Conservation (phyloP, 2,113 vertebrate genomes). For the Vulpes lagopus region DNA sequence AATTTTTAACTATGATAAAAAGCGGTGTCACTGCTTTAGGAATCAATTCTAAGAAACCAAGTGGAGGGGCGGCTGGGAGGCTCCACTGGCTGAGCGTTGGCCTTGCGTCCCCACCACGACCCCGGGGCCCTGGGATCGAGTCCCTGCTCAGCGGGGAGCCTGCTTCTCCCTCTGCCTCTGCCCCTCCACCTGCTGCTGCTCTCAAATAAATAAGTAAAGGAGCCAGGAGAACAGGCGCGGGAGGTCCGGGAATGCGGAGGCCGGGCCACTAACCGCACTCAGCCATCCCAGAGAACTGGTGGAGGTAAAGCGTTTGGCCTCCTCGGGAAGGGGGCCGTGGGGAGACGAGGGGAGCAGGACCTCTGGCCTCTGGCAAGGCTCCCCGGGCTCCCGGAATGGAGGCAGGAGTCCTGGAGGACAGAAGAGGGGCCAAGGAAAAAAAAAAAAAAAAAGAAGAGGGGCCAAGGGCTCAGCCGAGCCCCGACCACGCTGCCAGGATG, state of each 20-base stretch:
- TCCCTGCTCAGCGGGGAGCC: neutral
- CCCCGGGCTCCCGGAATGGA: neutral
- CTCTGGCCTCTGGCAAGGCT: neutral
- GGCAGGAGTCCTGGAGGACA: neutral
- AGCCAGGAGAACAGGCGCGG: too few species aligned
- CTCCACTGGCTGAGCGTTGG: neutral
- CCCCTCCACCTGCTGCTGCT: neutral
- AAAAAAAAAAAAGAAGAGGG: too few species aligned
- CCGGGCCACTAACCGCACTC: too few species aligned
- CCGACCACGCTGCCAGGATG: neutral
- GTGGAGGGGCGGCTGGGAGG: neutral
- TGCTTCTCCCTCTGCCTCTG: neutral
- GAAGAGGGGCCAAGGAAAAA: neutral
- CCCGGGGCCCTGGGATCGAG: neutral
- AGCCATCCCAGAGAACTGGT: too few species aligned
- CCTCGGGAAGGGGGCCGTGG: too few species aligned
- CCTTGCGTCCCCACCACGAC: neutral
- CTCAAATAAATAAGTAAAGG: neutral
- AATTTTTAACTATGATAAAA: neutral
- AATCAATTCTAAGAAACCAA: slow-evolving; percentile 9
- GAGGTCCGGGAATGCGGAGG: too few species aligned
- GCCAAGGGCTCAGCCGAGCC: neutral
- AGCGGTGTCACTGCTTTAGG: neutral
- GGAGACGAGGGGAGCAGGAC: too few species aligned
- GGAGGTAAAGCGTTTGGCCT: too few species aligned